A percentile compares a stretch with the other conserved stretches of the same genome.
Conservation (phyloP, 2,113 vertebrate species). For the Apeltes quadracus region DNA sequence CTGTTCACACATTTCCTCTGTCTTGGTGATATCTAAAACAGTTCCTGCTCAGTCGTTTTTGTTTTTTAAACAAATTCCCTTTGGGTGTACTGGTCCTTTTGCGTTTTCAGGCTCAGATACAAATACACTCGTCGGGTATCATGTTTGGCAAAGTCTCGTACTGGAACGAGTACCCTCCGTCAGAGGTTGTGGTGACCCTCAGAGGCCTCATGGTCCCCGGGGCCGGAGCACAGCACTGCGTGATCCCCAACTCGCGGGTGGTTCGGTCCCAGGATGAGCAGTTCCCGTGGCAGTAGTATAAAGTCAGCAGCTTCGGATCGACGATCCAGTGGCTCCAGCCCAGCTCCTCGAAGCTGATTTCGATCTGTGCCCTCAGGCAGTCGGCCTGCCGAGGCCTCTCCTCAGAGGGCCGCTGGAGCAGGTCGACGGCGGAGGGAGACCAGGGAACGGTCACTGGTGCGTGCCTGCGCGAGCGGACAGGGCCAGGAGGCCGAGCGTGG, state of each 20-base stretch:
- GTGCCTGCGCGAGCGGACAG: slow-evolving; percentile 64
- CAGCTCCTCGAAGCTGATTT: slow-evolving; percentile 92
- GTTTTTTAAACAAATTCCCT: not conserved
- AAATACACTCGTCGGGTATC: slow-evolving; percentile 89
- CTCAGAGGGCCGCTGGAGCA: slow-evolving; percentile 83
- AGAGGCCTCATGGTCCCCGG: slow-evolving; percentile 89
- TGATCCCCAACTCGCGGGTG: slow-evolving; percentile 78
- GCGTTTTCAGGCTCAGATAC: slow-evolving; percentile 75
- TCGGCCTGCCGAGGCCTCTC: slow-evolving; percentile 72
- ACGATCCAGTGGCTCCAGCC: slow-evolving; percentile 95
- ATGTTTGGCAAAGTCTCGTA: slow-evolving; percentile 92
- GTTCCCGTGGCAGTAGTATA: slow-evolving; percentile 91
- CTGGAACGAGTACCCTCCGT: slow-evolving; percentile 91
- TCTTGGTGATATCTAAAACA: not conserved
- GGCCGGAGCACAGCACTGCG: slow-evolving; percentile 88
- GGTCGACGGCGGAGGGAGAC: slow-evolving; percentile 82
- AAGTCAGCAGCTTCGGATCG: slow-evolving; percentile 87
- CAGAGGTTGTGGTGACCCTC: slow-evolving; percentile 89
- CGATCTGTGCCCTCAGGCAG: slow-evolving; percentile 84
- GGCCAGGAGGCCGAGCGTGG: slow-evolving; percentile 55
- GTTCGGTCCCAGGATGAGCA: slow-evolving; percentile 78
- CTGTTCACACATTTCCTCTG: too few relatives aligned
- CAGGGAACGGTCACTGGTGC: slow-evolving; percentile 81
- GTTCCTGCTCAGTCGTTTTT: not conserved
- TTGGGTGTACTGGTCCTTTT: not conserved